Evolutionary conservation across 2,113 vertebrate genomes (phyloP), one percentile per base, ranked within the genome.

Genomic region (Asarcornis scutulata): DNA sequence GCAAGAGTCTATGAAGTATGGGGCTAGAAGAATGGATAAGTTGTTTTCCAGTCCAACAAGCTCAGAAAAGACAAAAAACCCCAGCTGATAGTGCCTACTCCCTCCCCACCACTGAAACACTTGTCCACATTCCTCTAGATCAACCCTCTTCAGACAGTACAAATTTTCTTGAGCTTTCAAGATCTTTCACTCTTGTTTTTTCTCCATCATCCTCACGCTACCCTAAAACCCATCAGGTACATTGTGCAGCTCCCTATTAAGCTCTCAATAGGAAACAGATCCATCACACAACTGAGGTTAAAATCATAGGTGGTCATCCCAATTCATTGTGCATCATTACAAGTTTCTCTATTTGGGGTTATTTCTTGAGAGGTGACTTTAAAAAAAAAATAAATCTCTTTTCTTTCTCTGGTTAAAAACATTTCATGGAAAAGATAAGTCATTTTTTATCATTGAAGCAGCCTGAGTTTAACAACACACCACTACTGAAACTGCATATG

Each of bases 241-340:
- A 29, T 94, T 97, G 72, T 93, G 83, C 72, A 96, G 81, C 48
- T 95, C 68, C 17, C 46, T 92, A 53, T 67, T 87, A 78, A 14
- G 42, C 56, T 3, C 0, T 96, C 94, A 96, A 73, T 75, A 89
- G 95, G 91, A 97, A 95, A 79, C 55, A 88, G 64, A 89, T 94
- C 76, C 80, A 84, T 89, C 82, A 59, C 40, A 82, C 75, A 82
- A 58, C 14, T 52, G 66, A 89, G 68, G 59, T 87, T 89, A 69
- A 74, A 88, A 83, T 92, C 78, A 89, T 69, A 72, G 21, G 25
- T 50, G 63, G 20, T 12, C 92, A 64, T 88, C 68, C 67, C 82
- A 76, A 53, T 86, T 91, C 68, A 81, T 88, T 81, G 52, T 3
- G 4, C 50, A 66, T 89, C 63, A 81, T n/a, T 25, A 40, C 48